A percentile compares a stretch with the other conserved stretches of the same genome.
Conservation (phyloP, 1,140 invertebrate genomes). For the Temnothorax nylanderi region DNA sequence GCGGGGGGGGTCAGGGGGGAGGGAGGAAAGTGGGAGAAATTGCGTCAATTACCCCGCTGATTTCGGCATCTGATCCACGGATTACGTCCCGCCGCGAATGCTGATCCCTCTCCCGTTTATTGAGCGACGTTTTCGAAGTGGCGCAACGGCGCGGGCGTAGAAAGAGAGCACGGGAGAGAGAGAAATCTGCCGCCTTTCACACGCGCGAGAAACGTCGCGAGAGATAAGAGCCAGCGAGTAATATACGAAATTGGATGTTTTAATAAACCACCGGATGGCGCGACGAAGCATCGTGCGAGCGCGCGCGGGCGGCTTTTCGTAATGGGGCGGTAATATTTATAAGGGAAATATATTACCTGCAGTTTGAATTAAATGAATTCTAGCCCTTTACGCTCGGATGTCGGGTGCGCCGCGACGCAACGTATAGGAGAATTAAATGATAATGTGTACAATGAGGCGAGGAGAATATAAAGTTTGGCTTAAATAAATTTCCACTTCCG, state of each 20-base stretch:
- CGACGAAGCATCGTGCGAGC: slow-evolving; percentile 39
- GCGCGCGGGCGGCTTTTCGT: slow-evolving; percentile 50
- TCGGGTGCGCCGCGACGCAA: slow-evolving; percentile 37
- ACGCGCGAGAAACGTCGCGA: slow-evolving; percentile 31
- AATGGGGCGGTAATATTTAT: slow-evolving; percentile 61
- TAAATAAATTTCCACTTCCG: slow-evolving; percentile 55
- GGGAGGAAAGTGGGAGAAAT: slow-evolving; percentile 76
- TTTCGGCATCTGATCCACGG: slow-evolving; percentile 81
- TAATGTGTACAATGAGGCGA: slow-evolving; percentile 60
- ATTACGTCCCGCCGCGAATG: slow-evolving; percentile 81
- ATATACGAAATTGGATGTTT: slow-evolving; percentile 75
- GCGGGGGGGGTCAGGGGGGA: neutral
- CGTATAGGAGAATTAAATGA: slow-evolving; percentile 58
- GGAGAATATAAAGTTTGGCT: slow-evolving; percentile 52
- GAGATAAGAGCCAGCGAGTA: slow-evolving; percentile 72
- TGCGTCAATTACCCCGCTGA: slow-evolving; percentile 85
- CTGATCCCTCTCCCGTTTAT: slow-evolving; percentile 81
- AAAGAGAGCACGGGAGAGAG: slow-evolving; percentile 32
- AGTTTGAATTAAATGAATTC: slow-evolving; percentile 62
- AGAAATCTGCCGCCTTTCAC: slow-evolving; percentile 28
- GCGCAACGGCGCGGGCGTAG: slow-evolving; percentile 29
- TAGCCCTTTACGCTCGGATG: slow-evolving; percentile 41
- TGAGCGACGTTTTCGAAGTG: slow-evolving; percentile 75
- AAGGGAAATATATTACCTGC: slow-evolving; percentile 60
- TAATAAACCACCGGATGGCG: slow-evolving; percentile 67